phyloP scores from a whole-genome alignment of 1,140 invertebrate genomes.

The Scaptomyza hsui region DNA sequence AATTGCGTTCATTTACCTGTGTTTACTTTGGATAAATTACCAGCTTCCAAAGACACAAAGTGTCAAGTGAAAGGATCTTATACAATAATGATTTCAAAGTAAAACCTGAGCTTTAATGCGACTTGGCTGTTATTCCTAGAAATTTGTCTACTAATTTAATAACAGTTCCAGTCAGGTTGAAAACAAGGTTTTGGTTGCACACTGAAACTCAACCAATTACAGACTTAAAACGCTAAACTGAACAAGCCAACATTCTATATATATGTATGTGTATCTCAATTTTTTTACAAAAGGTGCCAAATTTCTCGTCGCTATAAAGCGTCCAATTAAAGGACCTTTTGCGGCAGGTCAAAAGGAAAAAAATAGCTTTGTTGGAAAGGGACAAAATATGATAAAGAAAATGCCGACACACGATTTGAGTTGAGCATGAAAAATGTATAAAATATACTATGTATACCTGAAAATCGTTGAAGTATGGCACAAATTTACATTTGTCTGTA shows the following conservation, averaged over 20 bases:
- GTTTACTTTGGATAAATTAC: conserved; percentile 28
- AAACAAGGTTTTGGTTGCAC: conserved; percentile 12
- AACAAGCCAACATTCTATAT: neutral
- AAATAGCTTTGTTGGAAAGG: conserved; percentile 4
- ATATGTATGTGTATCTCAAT: neutral
- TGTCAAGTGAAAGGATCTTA: neutral
- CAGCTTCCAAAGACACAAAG: conserved; percentile 1
- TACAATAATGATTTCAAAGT: too few species aligned
- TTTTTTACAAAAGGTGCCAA: neutral
- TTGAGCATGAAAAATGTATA: conserved; percentile 56
- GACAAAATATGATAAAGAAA: conserved; percentile 34
- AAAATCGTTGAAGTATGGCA: conserved; percentile 55
- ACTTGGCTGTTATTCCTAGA: neutral
- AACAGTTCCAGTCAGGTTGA: neutral
- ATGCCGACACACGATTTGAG: conserved; percentile 30
- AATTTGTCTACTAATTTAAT: neutral
- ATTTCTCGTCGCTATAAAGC: conserved; percentile 4
- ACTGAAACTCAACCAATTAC: conserved; percentile 12
- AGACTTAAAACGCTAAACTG: conserved; percentile 1
- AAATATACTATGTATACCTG: conserved; percentile 17
- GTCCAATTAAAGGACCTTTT: conserved; percentile 23
- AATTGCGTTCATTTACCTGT: conserved; percentile 22
- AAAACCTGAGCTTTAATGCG: neutral
- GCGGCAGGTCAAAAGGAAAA: conserved; percentile 7
- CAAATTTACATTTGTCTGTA: conserved; percentile 67